These are phyloP conservation scores for Mythimna impura DNA, from an alignment of 2,888 invertebrate species.

Conservation along the genomic window DNA sequence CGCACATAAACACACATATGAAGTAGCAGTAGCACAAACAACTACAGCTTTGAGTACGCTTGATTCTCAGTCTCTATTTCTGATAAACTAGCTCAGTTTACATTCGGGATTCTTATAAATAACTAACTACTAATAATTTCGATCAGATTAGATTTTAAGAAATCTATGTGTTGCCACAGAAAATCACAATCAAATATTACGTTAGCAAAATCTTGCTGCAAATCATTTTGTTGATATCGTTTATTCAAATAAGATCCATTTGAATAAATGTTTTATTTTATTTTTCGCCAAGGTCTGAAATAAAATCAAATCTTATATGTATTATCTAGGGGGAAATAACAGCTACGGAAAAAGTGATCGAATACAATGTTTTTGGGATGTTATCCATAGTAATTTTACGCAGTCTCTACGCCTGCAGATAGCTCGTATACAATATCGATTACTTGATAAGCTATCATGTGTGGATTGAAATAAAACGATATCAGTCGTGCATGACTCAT, in stretches of 20 bases:
- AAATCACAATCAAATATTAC: slow-evolving; percentile 32
- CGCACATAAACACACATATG: slow-evolving; percentile 60
- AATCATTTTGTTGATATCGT: slow-evolving; percentile 39
- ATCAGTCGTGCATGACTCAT: slow-evolving; percentile 51
- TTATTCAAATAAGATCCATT: slow-evolving; percentile 37
- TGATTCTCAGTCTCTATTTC: not conserved
- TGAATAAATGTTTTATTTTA: slow-evolving; percentile 34
- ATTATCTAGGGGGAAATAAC: slow-evolving; percentile 1
- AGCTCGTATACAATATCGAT: slow-evolving; percentile 39
- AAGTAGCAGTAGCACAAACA: slow-evolving; percentile 29
- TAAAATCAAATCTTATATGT: not conserved
- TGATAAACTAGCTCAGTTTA: not conserved
- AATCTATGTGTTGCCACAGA: slow-evolving; percentile 16
- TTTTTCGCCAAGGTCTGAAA: slow-evolving; percentile 26
- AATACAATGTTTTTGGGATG: slow-evolving; percentile 1
- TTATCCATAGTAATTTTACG: not conserved
- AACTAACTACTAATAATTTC: slow-evolving; percentile 2
- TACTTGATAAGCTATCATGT: slow-evolving; percentile 32
- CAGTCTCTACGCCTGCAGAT: slow-evolving; percentile 16
- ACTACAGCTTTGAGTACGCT: slow-evolving; percentile 15
- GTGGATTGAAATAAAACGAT: slow-evolving; percentile 41
- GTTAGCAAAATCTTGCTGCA: slow-evolving; percentile 42
- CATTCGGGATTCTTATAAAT: not conserved
- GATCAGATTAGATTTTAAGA: not conserved
- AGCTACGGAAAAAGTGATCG: not conserved